These are phyloP conservation scores for Hydrozoanthus tunicans DNA, from an alignment of 64 coral and sea anemone species.

Conservation along the genomic window DNA sequence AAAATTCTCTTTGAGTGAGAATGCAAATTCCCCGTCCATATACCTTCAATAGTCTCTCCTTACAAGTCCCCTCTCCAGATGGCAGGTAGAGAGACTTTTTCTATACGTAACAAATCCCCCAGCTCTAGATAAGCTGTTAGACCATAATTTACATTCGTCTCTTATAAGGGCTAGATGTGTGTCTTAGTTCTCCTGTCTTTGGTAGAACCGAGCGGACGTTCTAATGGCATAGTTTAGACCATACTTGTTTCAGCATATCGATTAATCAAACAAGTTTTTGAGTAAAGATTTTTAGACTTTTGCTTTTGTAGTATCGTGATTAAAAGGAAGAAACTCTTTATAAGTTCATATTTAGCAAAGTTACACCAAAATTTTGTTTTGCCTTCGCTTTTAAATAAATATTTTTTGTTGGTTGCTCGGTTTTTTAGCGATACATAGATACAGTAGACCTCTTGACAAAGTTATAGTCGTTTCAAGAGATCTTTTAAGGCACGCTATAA, in stretches of 20 bases:
- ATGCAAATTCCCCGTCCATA: conserved; percentile 35
- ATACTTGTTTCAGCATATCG: not conserved
- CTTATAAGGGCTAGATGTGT: not conserved
- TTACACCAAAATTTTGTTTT: not conserved
- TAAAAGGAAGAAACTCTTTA: no score
- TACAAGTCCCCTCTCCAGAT: conserved; percentile 42
- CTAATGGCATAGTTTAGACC: conserved; percentile 22
- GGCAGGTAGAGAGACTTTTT: conserved; percentile 14
- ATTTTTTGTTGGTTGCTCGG: no score
- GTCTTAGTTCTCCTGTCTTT: no score
- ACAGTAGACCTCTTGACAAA: no score
- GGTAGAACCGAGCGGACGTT: not conserved
- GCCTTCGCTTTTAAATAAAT: no score
- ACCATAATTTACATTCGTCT: conserved; percentile 34
- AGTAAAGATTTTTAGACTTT: no score
- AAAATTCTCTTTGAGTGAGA: conserved; percentile 46
- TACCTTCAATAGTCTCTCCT: conserved; percentile 29
- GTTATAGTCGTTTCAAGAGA: no score
- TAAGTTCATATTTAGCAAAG: no score
- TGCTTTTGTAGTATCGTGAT: no score
- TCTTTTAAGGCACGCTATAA: no score
- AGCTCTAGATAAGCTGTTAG: conserved; percentile 7
- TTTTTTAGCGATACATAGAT: no score
- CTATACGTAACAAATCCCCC: conserved; percentile 19
- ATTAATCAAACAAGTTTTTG: no score